A percentile compares a stretch with the other conserved stretches of the same genome.
phyloP scores from a whole-genome alignment of 1,140 invertebrate genomes.

The Tyrophagus putrescentiae region DNA sequence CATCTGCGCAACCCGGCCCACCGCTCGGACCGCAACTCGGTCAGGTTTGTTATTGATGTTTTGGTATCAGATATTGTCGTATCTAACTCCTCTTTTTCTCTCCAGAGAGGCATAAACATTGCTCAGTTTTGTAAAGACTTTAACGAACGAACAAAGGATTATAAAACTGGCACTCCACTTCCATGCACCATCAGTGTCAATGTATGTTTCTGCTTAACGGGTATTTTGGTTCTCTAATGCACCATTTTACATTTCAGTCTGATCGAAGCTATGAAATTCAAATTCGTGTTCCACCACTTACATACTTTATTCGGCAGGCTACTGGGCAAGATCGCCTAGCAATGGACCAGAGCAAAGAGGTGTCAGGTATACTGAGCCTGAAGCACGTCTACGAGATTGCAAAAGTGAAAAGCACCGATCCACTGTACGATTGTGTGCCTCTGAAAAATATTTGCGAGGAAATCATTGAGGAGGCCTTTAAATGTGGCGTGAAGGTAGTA shows the following conservation, averaged over 20 bases:
- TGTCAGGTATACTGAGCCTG: constrained; percentile 72
- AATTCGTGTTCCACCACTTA: constrained; percentile 66
- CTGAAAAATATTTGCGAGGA: constrained; percentile 62
- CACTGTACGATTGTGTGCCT: constrained; percentile 46
- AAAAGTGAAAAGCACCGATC: constrained; percentile 75
- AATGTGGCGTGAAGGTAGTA: constrained; percentile 73
- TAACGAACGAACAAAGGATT: constrained; percentile 78
- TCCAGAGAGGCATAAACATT: constrained; percentile 84
- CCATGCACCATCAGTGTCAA: constrained; percentile 64
- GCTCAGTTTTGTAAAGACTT: constrained; percentile 95
- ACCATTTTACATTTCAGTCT: constrained; percentile 35
- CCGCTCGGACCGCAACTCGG: constrained; percentile 29
- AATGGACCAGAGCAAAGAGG: constrained; percentile 57
- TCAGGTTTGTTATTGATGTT: constrained; percentile 22
- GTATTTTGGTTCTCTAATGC: neutral
- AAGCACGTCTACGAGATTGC: constrained; percentile 99
- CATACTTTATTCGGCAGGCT: constrained; percentile 82
- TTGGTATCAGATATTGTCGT: neutral
- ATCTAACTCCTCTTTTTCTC: constrained; percentile 1
- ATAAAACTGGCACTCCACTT: constrained; percentile 80
- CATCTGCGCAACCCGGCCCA: constrained; percentile 28
- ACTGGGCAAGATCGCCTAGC: constrained; percentile 72
- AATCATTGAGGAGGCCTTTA: constrained; percentile 56
- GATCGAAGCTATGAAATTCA: constrained; percentile 70
- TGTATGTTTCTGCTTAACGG: constrained; percentile 29